phyloP scores from a whole-genome alignment of 53 echinoderm and acorn worm species.

The Patiria pectinifera region DNA sequence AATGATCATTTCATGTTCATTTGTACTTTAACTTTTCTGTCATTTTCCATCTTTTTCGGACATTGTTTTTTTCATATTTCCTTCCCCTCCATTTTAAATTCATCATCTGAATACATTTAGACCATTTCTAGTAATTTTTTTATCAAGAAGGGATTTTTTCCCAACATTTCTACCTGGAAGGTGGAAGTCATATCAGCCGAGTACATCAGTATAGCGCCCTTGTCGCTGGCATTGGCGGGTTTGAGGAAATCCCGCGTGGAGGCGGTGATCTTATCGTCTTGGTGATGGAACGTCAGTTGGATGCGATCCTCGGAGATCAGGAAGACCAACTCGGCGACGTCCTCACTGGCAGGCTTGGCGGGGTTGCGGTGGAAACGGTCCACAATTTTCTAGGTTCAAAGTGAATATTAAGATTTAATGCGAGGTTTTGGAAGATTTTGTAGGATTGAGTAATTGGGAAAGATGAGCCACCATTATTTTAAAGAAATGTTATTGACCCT shows the following conservation, averaged over 20 bases:
- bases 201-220: slow-evolving; percentile 88
- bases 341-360: slow-evolving; percentile 81
- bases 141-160: background rate
- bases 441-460: too few species aligned
- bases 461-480: too few species aligned
- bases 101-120: background rate
- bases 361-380: slow-evolving; percentile 88
- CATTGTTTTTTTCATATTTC: too few species aligned
- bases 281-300: slow-evolving; percentile 96
- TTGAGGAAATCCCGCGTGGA: slow-evolving; percentile 96
- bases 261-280: slow-evolving; percentile 93
- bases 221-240: slow-evolving; percentile 93
- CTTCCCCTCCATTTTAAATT: too few species aligned
- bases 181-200: slow-evolving; percentile 91
- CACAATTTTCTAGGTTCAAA: slow-evolving; percentile 84
- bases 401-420: background rate
- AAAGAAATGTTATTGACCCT: too few species aligned
- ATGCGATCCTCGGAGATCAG: slow-evolving; percentile 94
- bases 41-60: too few species aligned
- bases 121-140: background rate
- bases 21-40: too few species aligned
- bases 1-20: too few species aligned
- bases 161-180: slow-evolving; percentile 61
- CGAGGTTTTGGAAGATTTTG: background rate
- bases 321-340: slow-evolving; percentile 88